Evolutionary conservation across 1,140 invertebrate genomes (phyloP).

Genomic region (Hesperophylax magnus): DNA sequence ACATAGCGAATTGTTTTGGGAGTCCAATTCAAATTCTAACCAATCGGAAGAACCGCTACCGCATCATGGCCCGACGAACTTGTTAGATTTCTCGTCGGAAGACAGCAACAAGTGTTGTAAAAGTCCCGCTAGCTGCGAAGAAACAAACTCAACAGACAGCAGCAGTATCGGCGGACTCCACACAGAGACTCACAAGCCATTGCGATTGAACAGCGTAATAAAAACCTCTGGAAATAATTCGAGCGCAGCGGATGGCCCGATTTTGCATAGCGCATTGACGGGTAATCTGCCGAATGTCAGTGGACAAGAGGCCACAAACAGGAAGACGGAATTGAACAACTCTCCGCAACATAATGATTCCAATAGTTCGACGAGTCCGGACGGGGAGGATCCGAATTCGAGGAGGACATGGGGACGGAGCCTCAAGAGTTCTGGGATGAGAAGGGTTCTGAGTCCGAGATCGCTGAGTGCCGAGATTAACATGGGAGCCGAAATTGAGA

Average conservation of each 20-base stretch:
- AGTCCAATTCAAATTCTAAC: slow-evolving; percentile 65
- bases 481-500: slow-evolving; percentile 59
- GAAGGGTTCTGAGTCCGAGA: slow-evolving; percentile 58
- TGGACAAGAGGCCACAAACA: slow-evolving; percentile 58
- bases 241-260: slow-evolving; percentile 51
- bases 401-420: slow-evolving; percentile 62
- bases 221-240: slow-evolving; percentile 59
- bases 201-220: slow-evolving; percentile 67
- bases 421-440: slow-evolving; percentile 57
- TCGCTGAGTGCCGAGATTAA: slow-evolving; percentile 63
- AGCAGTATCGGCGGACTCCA: slow-evolving; percentile 59
- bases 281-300: slow-evolving; percentile 59
- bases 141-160: slow-evolving; percentile 67
- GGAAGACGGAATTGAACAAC: slow-evolving; percentile 40
- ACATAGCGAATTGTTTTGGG: slow-evolving; percentile 67
- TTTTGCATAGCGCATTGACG: slow-evolving; percentile 59
- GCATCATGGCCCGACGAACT: slow-evolving; percentile 39
- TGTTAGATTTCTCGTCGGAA: slow-evolving; percentile 67
- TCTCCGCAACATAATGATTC: slow-evolving; percentile 46
- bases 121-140: slow-evolving; percentile 65
- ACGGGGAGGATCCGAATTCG: slow-evolving; percentile 60
- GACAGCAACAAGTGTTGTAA: slow-evolving; percentile 70
- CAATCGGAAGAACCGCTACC: slow-evolving; percentile 63
- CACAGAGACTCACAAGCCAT: slow-evolving; percentile 58
- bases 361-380: slow-evolving; percentile 53